Base-by-base conservation (phyloP, 1,140 invertebrate species). In the Lepidostoma basale region DNA sequence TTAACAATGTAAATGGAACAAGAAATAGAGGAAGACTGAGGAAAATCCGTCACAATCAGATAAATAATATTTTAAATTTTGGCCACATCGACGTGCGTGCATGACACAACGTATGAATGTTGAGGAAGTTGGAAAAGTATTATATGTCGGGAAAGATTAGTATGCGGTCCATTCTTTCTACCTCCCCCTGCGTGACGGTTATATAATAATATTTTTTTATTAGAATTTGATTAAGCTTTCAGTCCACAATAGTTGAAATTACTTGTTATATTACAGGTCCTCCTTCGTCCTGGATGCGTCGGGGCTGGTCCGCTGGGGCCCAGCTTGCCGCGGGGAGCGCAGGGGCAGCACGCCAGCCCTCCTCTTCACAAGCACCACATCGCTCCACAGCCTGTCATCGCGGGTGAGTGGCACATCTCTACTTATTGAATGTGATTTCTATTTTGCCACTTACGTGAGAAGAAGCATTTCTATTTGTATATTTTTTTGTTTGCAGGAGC, bases 301-400 rank as follows among this genome's bases (percentile, higher is more conserved):
- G 73, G 76, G 63, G 66, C 73, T 64, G 71, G 66, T 40, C 52
- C 67, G 16, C 33, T 74, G 68, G 67, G 74, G 58, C 68, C 74
- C 36, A 74, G 64, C 56, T 52, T 73, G 12, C 71, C 71, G 6
- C 62, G 67, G 5, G 69, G 69, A 10, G 71, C 71, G 14, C 71
- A 73, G 62, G 70, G 70, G 5, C 70, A 69, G 23, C 70, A 72
- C 18, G 81, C 82, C 5, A 88, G 85, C 75, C 85, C 87, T 74
- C 86, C 88, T 2, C 79, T 79, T 20, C 75, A 84, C 18, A 80
- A 81, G 36, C 87, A 85, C 68, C 78, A 85, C 28, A 73, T 77
- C 52, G 76, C 76, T 39, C 78, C 80, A 22, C 83, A 84, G 69
- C 81, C 79, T 25, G 77, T 81, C 12, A 78, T 83, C 45, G 77